Percentiles rank a stretch among this genome's conserved stretches.
phyloP scores from a whole-genome alignment of 2,797 vertebrate genomes.

The Xerus rutilus region DNA sequence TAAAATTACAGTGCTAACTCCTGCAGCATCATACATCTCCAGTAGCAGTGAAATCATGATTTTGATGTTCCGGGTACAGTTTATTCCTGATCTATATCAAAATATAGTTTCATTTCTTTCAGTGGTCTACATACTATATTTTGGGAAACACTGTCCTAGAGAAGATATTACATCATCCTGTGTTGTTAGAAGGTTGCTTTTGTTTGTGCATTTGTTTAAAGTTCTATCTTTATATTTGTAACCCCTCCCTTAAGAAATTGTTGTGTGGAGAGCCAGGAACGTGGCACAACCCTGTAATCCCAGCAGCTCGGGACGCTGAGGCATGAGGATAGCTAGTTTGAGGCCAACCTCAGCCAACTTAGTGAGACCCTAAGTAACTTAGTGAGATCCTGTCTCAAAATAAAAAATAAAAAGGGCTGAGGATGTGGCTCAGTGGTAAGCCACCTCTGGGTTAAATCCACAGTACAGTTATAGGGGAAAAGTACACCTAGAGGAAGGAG shows the following conservation, averaged over 20 bases:
- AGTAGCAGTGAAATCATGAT: background rate
- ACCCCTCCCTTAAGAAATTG: background rate
- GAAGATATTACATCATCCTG: background rate
- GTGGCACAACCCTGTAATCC: too few species aligned
- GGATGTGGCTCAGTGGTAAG: too few species aligned
- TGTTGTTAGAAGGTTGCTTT: constrained; percentile 28
- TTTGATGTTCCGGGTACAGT: background rate
- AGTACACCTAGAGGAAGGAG: background rate
- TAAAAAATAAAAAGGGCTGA: too few species aligned
- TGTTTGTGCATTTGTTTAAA: constrained; percentile 59
- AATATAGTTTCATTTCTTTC: constrained; percentile 26
- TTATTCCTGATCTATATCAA: constrained; percentile 16
- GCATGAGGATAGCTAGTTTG: too few species aligned
- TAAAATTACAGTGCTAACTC: background rate
- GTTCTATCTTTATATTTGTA: background rate
- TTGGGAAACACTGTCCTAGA: constrained; percentile 24
- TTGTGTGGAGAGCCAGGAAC: too few species aligned
- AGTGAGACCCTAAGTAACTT: too few species aligned
- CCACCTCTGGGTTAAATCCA: too few species aligned
- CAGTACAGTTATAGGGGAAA: background rate
- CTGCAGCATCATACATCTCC: background rate
- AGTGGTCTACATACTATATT: background rate
- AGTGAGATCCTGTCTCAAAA: too few species aligned
- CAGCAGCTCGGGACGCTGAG: too few species aligned
- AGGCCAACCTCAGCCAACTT: too few species aligned